Percentiles rank a stretch among this genome's conserved stretches.
Evolutionary conservation across 2,888 invertebrate species (phyloP).

Genomic region (Oxycera nigricornis): DNA sequence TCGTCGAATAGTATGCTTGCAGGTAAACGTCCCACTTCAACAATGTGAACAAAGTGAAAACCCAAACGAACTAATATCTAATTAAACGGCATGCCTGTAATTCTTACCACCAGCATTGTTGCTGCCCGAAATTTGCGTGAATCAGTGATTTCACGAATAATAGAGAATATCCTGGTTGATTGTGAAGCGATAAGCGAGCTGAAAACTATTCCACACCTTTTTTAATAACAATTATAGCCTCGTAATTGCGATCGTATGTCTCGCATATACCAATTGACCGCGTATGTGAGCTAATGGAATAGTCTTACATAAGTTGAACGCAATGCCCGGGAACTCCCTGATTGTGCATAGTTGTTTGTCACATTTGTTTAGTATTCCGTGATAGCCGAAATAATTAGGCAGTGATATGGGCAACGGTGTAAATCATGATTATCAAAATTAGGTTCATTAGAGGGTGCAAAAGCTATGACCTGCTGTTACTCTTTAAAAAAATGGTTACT

Average conservation of each 20-base stretch:
- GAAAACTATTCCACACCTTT: constrained; percentile 33
- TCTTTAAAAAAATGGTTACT: too few species aligned
- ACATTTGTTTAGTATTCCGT: background rate
- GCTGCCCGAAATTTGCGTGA: constrained; percentile 31
- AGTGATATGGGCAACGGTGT: constrained; percentile 5
- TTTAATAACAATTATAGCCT: constrained; percentile 27
- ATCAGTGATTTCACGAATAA: constrained; percentile 33
- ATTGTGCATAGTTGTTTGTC: constrained; percentile 2
- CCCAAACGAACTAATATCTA: constrained; percentile 14
- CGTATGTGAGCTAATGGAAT: background rate
- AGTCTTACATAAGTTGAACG: background rate
- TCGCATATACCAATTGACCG: background rate
- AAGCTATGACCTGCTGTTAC: background rate
- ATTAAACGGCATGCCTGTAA: constrained; percentile 21
- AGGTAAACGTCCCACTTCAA: background rate
- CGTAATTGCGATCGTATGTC: constrained; percentile 18
- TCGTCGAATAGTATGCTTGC: too few species aligned
- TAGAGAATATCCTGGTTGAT: constrained; percentile 1
- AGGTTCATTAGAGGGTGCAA: constrained; percentile 5
- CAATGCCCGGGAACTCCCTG: background rate
- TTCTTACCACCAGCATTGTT: too few species aligned
- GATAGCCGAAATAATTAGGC: background rate
- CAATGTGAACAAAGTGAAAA: background rate
- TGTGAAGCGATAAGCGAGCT: background rate
- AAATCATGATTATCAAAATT: background rate